phyloP scores from a whole-genome alignment of 1,140 invertebrate species.

The Lineus longissimus region DNA sequence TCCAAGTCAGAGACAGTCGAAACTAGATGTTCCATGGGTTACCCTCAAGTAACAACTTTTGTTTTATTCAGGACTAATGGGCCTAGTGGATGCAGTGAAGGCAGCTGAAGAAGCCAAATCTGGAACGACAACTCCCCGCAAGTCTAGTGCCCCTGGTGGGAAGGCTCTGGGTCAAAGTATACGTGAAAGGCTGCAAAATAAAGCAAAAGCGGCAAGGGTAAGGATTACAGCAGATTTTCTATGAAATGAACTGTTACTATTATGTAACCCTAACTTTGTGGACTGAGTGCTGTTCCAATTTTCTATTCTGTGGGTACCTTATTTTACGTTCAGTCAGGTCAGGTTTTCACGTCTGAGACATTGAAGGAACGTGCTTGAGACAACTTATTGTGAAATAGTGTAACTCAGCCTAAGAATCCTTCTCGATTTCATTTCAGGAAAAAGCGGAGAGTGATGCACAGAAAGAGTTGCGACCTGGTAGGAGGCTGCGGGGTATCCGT shows the following conservation, averaged over 20 bases:
- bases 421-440: constrained; percentile 8
- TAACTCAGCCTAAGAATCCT: background rate
- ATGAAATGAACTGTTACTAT: too few relatives aligned
- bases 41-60: too few relatives aligned
- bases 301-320: too few relatives aligned
- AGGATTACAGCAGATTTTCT: too few relatives aligned
- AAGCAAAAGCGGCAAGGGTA: background rate
- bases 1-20: too few relatives aligned
- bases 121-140: background rate
- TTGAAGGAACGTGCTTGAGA: background rate
- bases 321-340: background rate
- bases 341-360: background rate
- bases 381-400: too few relatives aligned
- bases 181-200: background rate
- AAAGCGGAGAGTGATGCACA: constrained; percentile 10
- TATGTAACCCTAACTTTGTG: background rate
- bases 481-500: constrained; percentile 6
- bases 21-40: too few relatives aligned
- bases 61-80: background rate
- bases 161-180: background rate
- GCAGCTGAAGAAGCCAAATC: background rate
- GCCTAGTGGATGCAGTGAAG: background rate
- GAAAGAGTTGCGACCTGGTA: constrained; percentile 3
- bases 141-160: background rate
- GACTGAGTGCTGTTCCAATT: too few relatives aligned